Evolutionary conservation across 1,140 invertebrate genomes (phyloP).

Genomic region (Bombyx mori): ASM3026992v2 NC_085129.1:6490501-6491000

Average conservation of each 20-base stretch:
- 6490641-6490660: constrained; percentile 29
- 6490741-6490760: constrained; percentile 9
- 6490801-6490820: too few relatives aligned
- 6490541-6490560: constrained; percentile 23
- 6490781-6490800: too few relatives aligned
- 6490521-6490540: constrained; percentile 22
- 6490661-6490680: constrained; percentile 21
- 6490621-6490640: constrained; percentile 47
- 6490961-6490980: constrained; percentile 13
- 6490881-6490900: too few relatives aligned
- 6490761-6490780: not conserved
- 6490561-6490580: constrained; percentile 25
- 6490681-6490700: constrained; percentile 48
- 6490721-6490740: constrained; percentile 23
- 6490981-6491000: constrained; percentile 49
- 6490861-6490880: too few relatives aligned
- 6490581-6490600: constrained; percentile 32
- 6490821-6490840: too few relatives aligned
- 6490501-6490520: constrained; percentile 11
- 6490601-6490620: constrained; percentile 31
- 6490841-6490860: too few relatives aligned
- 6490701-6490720: constrained; percentile 26
- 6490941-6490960: constrained; percentile 1
- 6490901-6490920: not conserved
- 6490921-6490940: not conserved